Evolutionary conservation across 1,140 invertebrate species (phyloP).

Genomic region (Saccostrea echinata): DNA sequence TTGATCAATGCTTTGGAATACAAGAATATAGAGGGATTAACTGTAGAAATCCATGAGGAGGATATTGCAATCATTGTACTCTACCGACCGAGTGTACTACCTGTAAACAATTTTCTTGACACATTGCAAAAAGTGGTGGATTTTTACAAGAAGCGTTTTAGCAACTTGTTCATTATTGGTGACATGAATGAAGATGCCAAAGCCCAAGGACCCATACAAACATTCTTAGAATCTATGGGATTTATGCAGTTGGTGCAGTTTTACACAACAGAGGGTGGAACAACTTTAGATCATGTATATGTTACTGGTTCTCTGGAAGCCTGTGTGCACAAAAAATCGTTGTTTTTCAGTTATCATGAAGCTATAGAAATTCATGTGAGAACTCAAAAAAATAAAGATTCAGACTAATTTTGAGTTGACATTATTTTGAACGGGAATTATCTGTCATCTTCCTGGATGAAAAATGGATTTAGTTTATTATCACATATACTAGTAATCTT

Average conservation of each 20-base stretch:
- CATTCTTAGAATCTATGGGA: not conserved
- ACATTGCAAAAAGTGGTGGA: not conserved
- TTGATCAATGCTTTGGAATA: slow-evolving; percentile 17
- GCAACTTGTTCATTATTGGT: not conserved
- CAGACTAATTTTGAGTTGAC: too few species aligned
- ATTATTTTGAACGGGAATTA: too few species aligned
- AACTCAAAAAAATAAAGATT: too few species aligned
- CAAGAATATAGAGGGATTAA: not conserved
- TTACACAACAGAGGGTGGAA: slow-evolving; percentile 17
- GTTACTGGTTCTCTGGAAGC: not conserved
- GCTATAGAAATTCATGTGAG: too few species aligned
- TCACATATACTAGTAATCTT: too few species aligned
- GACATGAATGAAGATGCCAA: slow-evolving; percentile 27
- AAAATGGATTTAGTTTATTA: too few species aligned
- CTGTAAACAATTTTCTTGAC: not conserved
- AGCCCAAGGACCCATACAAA: not conserved
- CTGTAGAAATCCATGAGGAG: not conserved
- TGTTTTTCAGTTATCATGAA: too few species aligned
- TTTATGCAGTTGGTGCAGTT: not conserved
- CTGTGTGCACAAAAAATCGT: not conserved
- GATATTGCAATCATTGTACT: not conserved
- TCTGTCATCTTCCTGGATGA: too few species aligned
- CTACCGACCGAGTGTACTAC: not conserved
- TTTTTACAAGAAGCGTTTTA: not conserved
- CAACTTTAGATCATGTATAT: too few species aligned